Conservation (phyloP, 2,113 vertebrate genomes). For the Ciconia boyciana region DNA sequence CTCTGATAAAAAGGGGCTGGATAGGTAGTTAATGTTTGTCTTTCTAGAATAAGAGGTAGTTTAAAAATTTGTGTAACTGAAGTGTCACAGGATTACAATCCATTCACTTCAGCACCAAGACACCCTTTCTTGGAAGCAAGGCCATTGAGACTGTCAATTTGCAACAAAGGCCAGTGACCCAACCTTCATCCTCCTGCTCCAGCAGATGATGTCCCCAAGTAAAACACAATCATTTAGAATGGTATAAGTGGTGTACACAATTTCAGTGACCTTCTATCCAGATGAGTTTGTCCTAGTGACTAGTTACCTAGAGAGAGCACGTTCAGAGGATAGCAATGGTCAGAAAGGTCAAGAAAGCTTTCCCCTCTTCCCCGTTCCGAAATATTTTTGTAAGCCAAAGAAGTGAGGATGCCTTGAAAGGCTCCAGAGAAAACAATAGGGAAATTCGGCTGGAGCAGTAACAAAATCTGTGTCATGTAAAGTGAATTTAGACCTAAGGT, state of each 20-base stretch:
- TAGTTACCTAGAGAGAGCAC: slow-evolving; percentile 3
- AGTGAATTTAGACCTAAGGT: slow-evolving; percentile 3
- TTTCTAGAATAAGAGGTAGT: neutral
- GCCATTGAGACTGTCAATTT: neutral
- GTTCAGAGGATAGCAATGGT: neutral
- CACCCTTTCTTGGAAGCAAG: neutral
- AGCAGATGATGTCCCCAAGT: neutral
- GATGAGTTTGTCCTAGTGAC: slow-evolving; percentile 9
- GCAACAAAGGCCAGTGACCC: neutral
- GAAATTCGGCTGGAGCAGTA: neutral
- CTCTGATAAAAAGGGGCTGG: neutral
- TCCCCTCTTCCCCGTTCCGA: neutral
- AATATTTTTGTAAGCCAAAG: neutral
- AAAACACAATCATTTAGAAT: neutral
- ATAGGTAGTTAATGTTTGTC: neutral
- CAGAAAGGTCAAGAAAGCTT: slow-evolving; percentile 38
- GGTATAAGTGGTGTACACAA: neutral
- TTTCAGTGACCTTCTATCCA: neutral
- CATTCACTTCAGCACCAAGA: neutral
- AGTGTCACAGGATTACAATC: neutral
- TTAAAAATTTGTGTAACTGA: neutral
- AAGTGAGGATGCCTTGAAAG: neutral
- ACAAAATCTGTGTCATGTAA: neutral
- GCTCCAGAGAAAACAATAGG: slow-evolving; percentile 15
- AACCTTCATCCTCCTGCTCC: neutral